Evolutionary conservation across 2,888 invertebrate species (phyloP).

Genomic region (Chalcis sispes): DNA sequence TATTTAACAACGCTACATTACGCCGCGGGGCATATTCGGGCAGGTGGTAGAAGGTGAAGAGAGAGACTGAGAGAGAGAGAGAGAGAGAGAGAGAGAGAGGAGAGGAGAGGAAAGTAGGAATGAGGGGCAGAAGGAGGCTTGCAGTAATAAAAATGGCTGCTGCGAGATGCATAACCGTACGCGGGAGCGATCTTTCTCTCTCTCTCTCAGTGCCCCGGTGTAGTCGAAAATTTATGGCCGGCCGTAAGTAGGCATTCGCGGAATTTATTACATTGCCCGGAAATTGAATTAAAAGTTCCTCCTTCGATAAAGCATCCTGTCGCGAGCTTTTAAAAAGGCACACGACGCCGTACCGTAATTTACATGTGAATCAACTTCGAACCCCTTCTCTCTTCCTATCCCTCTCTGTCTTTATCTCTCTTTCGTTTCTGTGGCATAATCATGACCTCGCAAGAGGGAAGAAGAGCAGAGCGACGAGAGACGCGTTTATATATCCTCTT

Average conservation of each 20-base stretch:
- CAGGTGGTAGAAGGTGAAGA: too few species aligned
- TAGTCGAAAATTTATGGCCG: conserved; percentile 25
- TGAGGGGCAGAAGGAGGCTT: neutral
- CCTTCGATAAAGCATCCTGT: conserved; percentile 44
- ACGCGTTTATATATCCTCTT: conserved; percentile 8
- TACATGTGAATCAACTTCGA: conserved; percentile 53
- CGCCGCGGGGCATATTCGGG: neutral
- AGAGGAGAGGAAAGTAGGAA: too few species aligned
- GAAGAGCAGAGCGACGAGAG: too few species aligned
- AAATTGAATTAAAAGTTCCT: conserved; percentile 58
- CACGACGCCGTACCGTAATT: conserved; percentile 26
- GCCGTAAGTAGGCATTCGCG: conserved; percentile 49
- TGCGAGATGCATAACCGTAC: conserved; percentile 51
- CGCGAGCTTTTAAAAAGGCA: conserved; percentile 12
- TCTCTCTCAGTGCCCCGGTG: neutral
- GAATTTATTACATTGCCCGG: conserved; percentile 51
- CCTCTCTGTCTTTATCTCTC: too few species aligned
- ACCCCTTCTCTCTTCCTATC: too few species aligned
- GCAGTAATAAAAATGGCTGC: conserved; percentile 55
- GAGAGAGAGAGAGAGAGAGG: too few species aligned
- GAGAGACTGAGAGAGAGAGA: too few species aligned
- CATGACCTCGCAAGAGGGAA: conserved; percentile 2
- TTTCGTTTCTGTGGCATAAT: conserved; percentile 38
- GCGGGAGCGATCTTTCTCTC: neutral
- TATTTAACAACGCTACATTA: conserved; percentile 50